phyloP scores from a whole-genome alignment of 2,797 vertebrate genomes.

The Chromis chromis region DNA sequence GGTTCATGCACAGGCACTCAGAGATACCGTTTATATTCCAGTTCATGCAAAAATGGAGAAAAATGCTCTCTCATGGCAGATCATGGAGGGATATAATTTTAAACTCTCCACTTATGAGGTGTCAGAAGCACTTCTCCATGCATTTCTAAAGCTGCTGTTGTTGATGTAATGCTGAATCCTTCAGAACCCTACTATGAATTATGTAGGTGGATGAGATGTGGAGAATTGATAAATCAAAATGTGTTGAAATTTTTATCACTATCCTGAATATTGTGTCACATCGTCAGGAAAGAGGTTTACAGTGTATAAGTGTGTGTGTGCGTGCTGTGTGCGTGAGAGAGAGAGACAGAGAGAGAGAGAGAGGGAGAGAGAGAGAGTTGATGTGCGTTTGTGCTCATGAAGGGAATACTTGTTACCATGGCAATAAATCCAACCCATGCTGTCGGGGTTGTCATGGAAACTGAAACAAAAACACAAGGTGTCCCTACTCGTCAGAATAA shows the following conservation, averaged over 20 bases:
- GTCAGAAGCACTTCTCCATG: background rate
- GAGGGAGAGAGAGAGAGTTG: conserved; percentile 1
- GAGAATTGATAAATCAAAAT: conserved; percentile 48
- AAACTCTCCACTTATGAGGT: conserved; percentile 29
- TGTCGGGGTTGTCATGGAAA: conserved; percentile 75
- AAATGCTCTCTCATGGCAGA: conserved; percentile 28
- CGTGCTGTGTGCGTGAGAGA: conserved; percentile 7
- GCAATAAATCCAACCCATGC: conserved; percentile 77
- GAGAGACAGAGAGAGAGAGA: no score
- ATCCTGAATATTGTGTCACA: conserved; percentile 54
- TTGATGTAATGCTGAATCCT: conserved; percentile 11
- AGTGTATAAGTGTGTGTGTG: no score
- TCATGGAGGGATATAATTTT: conserved; percentile 10
- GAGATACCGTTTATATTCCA: conserved; percentile 16
- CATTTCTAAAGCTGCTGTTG: conserved; percentile 34
- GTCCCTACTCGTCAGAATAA: conserved; percentile 53
- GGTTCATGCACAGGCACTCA: background rate
- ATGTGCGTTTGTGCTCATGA: conserved; percentile 20
- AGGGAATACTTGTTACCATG: conserved; percentile 80
- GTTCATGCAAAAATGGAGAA: conserved; percentile 29
- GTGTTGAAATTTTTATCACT: conserved; percentile 26
- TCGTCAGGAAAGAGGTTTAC: conserved; percentile 42
- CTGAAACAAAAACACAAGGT: conserved; percentile 80
- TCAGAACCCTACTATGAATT: conserved; percentile 26
- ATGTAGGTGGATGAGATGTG: conserved; percentile 42